phyloP scores from a whole-genome alignment of 2,113 vertebrate species.

The Mesitornis unicolor region DNA sequence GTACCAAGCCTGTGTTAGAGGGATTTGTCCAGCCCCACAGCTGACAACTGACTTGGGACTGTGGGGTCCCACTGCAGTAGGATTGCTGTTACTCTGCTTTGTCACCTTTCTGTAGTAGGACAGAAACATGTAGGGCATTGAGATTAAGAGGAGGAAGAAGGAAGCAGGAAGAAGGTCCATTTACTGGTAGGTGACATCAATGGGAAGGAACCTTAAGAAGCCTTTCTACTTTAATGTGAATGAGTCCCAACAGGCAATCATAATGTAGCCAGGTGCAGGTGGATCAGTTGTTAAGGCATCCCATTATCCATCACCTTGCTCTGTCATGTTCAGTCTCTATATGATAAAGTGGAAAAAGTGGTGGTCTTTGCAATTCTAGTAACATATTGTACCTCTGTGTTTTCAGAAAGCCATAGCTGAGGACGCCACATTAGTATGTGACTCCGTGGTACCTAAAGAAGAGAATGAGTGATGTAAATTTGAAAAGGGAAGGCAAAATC shows the following conservation, averaged over 20 bases:
- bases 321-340: background rate
- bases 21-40: background rate
- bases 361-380: background rate
- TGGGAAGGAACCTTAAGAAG: background rate
- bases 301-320: background rate
- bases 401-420: background rate
- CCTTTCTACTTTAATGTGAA: background rate
- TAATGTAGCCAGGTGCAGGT: background rate
- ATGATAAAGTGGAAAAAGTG: background rate
- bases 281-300: background rate
- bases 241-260: background rate
- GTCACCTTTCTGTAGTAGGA: background rate
- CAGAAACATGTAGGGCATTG: background rate
- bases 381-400: background rate
- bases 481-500: background rate
- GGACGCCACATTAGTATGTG: accelerated
- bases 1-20: background rate
- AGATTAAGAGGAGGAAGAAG: background rate
- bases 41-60: background rate
- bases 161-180: background rate
- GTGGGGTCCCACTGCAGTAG: background rate
- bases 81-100: background rate
- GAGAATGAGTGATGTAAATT: background rate
- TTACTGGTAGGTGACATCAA: background rate
- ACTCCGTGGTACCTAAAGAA: background rate